A percentile compares a stretch with the other conserved stretches of the same genome.
These are phyloP conservation scores for Boloria selene DNA, from an alignment of 2,888 invertebrate genomes.

Conservation along the genomic window DNA sequence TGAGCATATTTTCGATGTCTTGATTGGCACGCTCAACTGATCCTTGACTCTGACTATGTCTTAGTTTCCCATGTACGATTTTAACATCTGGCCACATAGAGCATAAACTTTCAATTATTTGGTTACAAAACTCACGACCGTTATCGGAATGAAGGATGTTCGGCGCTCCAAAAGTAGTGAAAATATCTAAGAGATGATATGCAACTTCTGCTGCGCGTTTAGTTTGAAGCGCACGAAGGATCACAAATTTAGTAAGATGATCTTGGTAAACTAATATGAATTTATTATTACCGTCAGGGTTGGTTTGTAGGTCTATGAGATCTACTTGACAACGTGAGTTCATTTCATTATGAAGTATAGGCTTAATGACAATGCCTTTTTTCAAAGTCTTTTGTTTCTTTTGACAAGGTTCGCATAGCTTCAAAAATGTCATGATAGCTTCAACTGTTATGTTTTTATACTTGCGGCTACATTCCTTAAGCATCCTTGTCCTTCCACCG, in stretches of 20 bases:
- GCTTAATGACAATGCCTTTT: neutral
- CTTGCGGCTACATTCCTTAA: slow-evolving; percentile 9
- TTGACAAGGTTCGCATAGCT: neutral
- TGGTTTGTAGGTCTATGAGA: slow-evolving; percentile 29
- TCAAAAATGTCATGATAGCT: neutral
- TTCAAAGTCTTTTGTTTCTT: neutral
- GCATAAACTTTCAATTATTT: neutral
- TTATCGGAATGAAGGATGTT: slow-evolving; percentile 11
- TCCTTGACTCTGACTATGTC: slow-evolving; percentile 51
- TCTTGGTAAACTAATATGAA: slow-evolving; percentile 29
- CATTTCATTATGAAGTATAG: slow-evolving; percentile 8
- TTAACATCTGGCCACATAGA: neutral
- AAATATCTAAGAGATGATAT: slow-evolving; percentile 12
- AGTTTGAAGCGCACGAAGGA: slow-evolving; percentile 9
- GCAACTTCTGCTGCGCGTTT: slow-evolving; percentile 45
- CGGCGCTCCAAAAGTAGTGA: slow-evolving; percentile 8
- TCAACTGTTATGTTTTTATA: neutral
- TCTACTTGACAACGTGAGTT: slow-evolving; percentile 30
- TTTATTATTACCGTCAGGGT: slow-evolving; percentile 18
- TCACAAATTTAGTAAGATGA: slow-evolving; percentile 24
- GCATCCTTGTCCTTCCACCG: slow-evolving; percentile 13
- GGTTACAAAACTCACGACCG: slow-evolving; percentile 10
- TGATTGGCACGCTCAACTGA: slow-evolving; percentile 54
- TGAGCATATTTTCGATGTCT: slow-evolving; percentile 55
- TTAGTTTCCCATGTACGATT: slow-evolving; percentile 50